Evolutionary conservation across 35 echinoderm and acorn worm genomes (phyloP).

Genomic region (Ptychodera flava): DNA sequence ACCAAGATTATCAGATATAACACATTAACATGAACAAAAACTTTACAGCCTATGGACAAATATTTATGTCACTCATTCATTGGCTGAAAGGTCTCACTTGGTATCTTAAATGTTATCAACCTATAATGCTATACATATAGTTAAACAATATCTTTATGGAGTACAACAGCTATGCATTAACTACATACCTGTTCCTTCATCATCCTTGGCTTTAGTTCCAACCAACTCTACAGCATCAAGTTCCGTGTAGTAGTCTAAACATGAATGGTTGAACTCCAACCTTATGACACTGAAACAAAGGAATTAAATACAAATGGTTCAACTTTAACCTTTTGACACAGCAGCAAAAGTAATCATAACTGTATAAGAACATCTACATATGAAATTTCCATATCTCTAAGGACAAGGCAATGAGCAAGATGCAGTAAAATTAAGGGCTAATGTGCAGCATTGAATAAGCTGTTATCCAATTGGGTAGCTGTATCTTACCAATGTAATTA

Average conservation of each 20-base stretch:
- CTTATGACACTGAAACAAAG: constrained; percentile 46
- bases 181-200: constrained; percentile 57
- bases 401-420: neutral
- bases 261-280: constrained; percentile 53
- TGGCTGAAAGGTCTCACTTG: too few relatives aligned
- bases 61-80: too few relatives aligned
- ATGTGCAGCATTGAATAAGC: neutral
- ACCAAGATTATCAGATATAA: too few relatives aligned
- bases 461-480: neutral
- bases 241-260: constrained; percentile 74
- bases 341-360: neutral
- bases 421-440: neutral
- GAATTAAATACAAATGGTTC: neutral
- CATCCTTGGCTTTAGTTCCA: constrained; percentile 33
- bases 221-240: constrained; percentile 68
- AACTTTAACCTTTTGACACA: neutral
- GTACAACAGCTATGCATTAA: neutral
- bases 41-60: too few relatives aligned
- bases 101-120: too few relatives aligned
- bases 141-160: too few relatives aligned
- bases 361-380: neutral
- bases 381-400: neutral
- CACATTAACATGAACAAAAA: too few relatives aligned
- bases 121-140: too few relatives aligned
- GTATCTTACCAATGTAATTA: too few relatives aligned